These are phyloP conservation scores for Ramazzottius varieornatus DNA, from an alignment of 2,888 invertebrate species.

Conservation along the genomic window DNA sequence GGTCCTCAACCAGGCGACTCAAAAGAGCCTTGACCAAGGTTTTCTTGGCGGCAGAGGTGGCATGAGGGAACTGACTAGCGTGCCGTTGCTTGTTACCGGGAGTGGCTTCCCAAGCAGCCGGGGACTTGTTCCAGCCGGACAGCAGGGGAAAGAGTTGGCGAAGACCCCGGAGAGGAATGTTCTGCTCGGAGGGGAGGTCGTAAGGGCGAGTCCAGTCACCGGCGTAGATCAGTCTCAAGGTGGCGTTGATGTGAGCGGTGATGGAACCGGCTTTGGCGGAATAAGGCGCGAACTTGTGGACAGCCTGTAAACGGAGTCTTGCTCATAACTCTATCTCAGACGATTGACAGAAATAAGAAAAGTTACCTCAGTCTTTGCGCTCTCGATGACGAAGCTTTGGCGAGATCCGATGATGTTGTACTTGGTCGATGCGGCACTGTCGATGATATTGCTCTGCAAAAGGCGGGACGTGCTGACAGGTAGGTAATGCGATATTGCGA, in stretches of 20 bases:
- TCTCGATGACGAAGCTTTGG: constrained; percentile 11
- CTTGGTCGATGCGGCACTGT: constrained; percentile 10
- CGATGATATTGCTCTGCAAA: constrained; percentile 10
- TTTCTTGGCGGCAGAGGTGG: constrained; percentile 1
- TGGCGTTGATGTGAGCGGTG: constrained; percentile 3
- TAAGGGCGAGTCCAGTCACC: neutral
- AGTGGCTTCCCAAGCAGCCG: no score
- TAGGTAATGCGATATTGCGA: no score
- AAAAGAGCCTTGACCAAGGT: neutral
- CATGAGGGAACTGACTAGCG: neutral
- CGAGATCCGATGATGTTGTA: constrained; percentile 12
- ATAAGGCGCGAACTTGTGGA: neutral
- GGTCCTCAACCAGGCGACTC: neutral
- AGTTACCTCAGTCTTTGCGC: constrained; percentile 12
- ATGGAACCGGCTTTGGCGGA: neutral
- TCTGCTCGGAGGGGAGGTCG: neutral
- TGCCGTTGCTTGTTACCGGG: neutral
- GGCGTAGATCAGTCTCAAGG: neutral
- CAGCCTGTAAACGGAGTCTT: no score
- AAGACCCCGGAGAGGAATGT: neutral
- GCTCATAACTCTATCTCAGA: no score
- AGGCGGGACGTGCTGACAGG: no score
- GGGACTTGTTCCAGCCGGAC: no score
- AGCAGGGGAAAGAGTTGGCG: neutral
- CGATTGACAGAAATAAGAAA: constrained; percentile 12